phyloP scores from a whole-genome alignment of 1,140 invertebrate species.

The Lanistes nyassanus region DNA sequence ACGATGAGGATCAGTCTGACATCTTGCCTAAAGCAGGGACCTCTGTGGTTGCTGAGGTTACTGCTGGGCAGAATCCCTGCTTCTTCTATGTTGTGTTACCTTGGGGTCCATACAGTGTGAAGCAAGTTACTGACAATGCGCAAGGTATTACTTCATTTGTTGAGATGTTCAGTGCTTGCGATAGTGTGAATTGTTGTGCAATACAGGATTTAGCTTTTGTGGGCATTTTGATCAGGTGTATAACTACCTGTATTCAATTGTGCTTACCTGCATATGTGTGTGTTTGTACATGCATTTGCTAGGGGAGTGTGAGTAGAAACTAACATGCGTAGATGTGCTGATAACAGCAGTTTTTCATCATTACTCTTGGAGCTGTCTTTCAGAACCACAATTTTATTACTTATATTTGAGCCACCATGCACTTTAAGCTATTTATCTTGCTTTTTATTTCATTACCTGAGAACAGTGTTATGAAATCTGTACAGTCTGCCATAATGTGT shows the following conservation, averaged over 20 bases:
- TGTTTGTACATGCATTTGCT: background rate
- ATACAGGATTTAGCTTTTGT: no score
- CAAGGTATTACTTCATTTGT: constrained; percentile 1
- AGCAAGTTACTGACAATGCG: constrained; percentile 21
- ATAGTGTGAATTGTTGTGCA: no score
- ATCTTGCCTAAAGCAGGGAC: constrained; percentile 42
- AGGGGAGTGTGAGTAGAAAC: no score
- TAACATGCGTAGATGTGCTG: no score
- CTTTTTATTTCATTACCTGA: background rate
- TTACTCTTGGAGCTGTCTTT: no score
- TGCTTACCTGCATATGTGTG: background rate
- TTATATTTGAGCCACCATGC: no score
- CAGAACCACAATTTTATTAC: no score
- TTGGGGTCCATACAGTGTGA: constrained; percentile 44
- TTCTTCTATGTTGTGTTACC: constrained; percentile 54
- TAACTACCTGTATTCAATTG: no score
- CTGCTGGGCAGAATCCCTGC: constrained; percentile 43
- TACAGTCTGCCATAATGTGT: background rate
- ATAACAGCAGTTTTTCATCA: no score
- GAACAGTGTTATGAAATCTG: background rate
- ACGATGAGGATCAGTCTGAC: constrained; percentile 37
- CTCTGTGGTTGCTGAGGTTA: constrained; percentile 50
- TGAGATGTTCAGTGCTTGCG: no score
- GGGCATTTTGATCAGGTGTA: no score
- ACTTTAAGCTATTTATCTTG: background rate